Evolutionary conservation across 1,140 invertebrate genomes (phyloP).

Genomic region (Calosoma granatense): DNA sequence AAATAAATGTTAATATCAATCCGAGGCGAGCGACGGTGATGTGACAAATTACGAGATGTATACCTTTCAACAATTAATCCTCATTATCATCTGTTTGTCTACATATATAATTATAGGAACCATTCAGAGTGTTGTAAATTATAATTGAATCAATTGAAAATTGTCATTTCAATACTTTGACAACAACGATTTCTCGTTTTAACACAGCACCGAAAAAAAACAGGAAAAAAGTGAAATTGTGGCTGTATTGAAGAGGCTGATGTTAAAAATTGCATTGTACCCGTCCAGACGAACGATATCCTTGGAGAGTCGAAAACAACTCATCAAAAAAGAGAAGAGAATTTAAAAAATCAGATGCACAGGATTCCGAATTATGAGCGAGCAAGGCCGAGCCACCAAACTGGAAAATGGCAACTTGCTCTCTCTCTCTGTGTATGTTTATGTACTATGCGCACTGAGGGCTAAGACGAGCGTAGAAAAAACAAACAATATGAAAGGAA

Average conservation of each 20-base stretch:
- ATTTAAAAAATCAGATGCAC: neutral
- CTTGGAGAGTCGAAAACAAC: slow-evolving; percentile 1
- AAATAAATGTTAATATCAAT: slow-evolving; percentile 8
- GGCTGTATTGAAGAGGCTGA: too few relatives aligned
- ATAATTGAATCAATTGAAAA: too few relatives aligned
- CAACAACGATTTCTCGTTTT: too few relatives aligned
- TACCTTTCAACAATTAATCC: slow-evolving; percentile 3
- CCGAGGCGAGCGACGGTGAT: neutral
- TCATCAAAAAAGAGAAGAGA: slow-evolving; percentile 1
- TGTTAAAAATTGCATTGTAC: neutral
- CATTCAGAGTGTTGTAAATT: too few relatives aligned
- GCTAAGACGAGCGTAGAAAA: neutral
- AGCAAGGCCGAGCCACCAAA: neutral
- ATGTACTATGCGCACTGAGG: neutral
- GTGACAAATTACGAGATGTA: neutral
- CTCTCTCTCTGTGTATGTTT: too few relatives aligned
- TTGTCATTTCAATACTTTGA: too few relatives aligned
- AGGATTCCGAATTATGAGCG: slow-evolving; percentile 6
- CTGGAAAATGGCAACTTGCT: too few relatives aligned
- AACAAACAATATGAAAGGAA: neutral
- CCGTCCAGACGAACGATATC: neutral
- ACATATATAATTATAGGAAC: too few relatives aligned
- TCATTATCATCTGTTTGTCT: too few relatives aligned
- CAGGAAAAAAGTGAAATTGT: too few relatives aligned
- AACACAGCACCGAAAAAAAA: too few relatives aligned